A percentile compares a stretch with the other conserved stretches of the same genome.
Evolutionary conservation across 2,797 vertebrate species (phyloP).

Genomic region (Sebastes steindachneri): DNA sequence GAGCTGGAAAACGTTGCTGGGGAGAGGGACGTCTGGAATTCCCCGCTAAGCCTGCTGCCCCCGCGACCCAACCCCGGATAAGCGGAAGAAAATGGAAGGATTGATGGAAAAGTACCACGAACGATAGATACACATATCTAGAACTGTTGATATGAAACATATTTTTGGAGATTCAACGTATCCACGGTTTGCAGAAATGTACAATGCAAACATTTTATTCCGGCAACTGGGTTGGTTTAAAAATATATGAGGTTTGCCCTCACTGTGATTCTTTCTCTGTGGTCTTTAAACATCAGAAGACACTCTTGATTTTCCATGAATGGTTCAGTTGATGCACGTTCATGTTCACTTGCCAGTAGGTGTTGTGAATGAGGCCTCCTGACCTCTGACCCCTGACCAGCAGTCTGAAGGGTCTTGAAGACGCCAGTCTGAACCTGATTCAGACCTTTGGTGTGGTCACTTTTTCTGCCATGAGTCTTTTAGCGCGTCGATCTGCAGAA

Average conservation of each 20-base stretch:
- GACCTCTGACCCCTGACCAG: slow-evolving; percentile 9
- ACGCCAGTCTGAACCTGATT: background rate
- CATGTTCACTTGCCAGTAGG: background rate
- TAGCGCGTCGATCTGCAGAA: background rate
- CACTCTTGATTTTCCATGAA: background rate
- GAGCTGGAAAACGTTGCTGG: too few relatives aligned
- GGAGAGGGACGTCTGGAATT: too few relatives aligned
- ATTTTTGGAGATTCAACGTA: background rate
- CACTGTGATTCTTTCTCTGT: background rate
- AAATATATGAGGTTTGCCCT: background rate
- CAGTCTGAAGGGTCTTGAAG: slow-evolving; percentile 6
- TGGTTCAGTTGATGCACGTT: background rate
- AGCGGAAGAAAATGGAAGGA: too few relatives aligned
- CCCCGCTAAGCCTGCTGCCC: too few relatives aligned
- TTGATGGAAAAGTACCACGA: too few relatives aligned
- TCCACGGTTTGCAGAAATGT: background rate
- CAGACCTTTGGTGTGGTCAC: background rate
- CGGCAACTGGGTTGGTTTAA: background rate
- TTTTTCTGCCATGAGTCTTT: background rate
- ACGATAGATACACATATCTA: background rate
- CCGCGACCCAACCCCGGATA: too few relatives aligned
- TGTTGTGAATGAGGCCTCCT: background rate
- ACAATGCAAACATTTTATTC: background rate
- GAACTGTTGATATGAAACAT: background rate
- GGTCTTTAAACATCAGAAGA: background rate